Evolutionary conservation across 2,888 invertebrate species (phyloP), one percentile per base, ranked within the genome.

Genomic region (Drosophila lacicola): DNA sequence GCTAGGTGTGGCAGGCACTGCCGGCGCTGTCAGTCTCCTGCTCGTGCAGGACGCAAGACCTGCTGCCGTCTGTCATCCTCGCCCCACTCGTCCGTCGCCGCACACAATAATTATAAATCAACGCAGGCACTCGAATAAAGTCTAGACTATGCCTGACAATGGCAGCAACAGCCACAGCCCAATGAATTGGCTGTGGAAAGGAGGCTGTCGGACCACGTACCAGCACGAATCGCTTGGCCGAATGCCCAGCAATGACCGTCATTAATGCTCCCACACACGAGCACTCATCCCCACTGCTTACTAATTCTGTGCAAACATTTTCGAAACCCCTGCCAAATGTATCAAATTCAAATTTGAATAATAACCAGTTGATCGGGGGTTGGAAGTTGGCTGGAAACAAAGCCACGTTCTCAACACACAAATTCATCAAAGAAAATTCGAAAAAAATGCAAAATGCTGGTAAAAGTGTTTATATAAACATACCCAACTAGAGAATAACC

Each of bases 31-130:
- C 57, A 58, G 50, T 51, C 58, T 51, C 58, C 50, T 25, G 62
- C 14, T 44, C 34, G 45, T 42, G 39, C 21, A 54, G 14, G 33
- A 33, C 29, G 46, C n/a, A 50, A 21, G 36, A 44, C 42, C 61
- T 54, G 72, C 67, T 62, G 37, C 55, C 56, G 70, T 42, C 74
- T 60, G 56, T 56, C 64, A 49, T 42, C 36, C 51, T 45, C 58
- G 14, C 19, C 4, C 67, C 49, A 14, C 13, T 8, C 53, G 21
- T 4, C 19, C 21, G 39, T 29, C 29, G 57, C 44, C 73, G 66
- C 65, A 61, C 70, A 83, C 79, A 83, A 86, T 83, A 86, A 83
- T 83, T 83, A 86, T 83, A 83, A 83, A 83, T 83, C 82, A 83
- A 85, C 79, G 79, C 78, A 70, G 70, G 70, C 77, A 77, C 81